Evolutionary conservation across 1,140 invertebrate species (phyloP).

Genomic region (Marisa cornuarietis): DNA sequence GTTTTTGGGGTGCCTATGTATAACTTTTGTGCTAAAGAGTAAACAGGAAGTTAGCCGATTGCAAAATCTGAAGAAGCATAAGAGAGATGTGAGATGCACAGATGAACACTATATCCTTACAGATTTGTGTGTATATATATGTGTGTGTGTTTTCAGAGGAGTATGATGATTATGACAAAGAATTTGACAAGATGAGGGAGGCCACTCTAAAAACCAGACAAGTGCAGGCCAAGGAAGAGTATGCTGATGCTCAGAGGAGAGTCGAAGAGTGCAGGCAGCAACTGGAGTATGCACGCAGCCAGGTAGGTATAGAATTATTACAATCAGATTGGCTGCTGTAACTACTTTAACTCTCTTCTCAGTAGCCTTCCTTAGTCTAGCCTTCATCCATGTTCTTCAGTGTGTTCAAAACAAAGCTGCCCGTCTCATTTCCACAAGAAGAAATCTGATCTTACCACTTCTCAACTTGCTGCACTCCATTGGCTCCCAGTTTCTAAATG

Average conservation of each 20-base stretch:
- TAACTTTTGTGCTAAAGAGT: too few species aligned
- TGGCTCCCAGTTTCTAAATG: too few species aligned
- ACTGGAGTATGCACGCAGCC: conserved; percentile 52
- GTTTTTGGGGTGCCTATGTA: too few species aligned
- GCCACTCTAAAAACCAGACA: conserved; percentile 61
- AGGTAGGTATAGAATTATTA: conserved; percentile 40
- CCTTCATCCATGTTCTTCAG: not conserved
- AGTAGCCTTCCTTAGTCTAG: not conserved
- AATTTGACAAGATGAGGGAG: conserved; percentile 65
- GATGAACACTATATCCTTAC: too few species aligned
- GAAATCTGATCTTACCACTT: too few species aligned
- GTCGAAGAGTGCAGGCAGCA: conserved; percentile 59
- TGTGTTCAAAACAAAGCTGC: not conserved
- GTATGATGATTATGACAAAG: conserved; percentile 65
- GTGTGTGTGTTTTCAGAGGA: conserved; percentile 48
- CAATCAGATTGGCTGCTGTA: not conserved
- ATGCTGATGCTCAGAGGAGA: conserved; percentile 43
- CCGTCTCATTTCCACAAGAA: too few species aligned
- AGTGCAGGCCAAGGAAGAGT: conserved; percentile 61
- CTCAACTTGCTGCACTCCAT: too few species aligned
- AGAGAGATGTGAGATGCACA: too few species aligned
- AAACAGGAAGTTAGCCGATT: too few species aligned
- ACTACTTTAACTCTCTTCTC: not conserved
- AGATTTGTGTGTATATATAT: too few species aligned
- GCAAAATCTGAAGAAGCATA: too few species aligned